Evolutionary conservation across 2,113 vertebrate species (phyloP).

Genomic region (Platanista minor): DNA sequence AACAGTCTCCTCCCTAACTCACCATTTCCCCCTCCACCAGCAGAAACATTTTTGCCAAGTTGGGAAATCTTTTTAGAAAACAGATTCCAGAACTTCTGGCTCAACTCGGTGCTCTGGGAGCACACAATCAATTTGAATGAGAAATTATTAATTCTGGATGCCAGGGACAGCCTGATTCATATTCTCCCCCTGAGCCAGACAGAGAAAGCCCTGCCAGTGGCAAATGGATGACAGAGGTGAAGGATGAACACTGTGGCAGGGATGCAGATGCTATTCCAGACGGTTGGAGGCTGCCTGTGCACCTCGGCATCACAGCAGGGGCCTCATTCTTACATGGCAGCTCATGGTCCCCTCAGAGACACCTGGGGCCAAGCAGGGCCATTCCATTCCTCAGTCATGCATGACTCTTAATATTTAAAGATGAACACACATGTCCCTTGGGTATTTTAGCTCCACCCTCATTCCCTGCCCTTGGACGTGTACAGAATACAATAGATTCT

Average conservation of each 20-base stretch:
- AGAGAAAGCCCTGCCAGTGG: constrained; percentile 29
- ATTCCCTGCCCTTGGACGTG: not conserved
- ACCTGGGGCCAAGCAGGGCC: not conserved
- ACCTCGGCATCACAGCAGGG: not conserved
- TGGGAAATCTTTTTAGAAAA: constrained; percentile 33
- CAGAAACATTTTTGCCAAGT: constrained; percentile 10
- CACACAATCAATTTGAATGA: constrained; percentile 25
- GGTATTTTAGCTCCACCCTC: not conserved
- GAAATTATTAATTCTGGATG: constrained; percentile 51
- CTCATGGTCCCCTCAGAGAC: not conserved
- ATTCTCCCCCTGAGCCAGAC: constrained; percentile 37
- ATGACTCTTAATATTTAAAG: not conserved
- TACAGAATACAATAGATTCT: not conserved
- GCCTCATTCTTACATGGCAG: not conserved
- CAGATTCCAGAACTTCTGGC: not conserved
- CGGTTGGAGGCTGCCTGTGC: not conserved
- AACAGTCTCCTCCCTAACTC: not conserved
- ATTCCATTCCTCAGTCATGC: not conserved
- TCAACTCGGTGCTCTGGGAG: not conserved
- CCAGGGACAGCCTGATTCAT: constrained; percentile 52
- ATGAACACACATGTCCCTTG: not conserved
- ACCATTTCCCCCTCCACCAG: not conserved
- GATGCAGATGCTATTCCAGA: not conserved
- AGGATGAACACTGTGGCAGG: not conserved
- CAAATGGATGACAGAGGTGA: constrained; percentile 44